These are phyloP conservation scores for Scelioninae gen. 1 DNA, from an alignment of 2,888 invertebrate genomes.

Conservation along the genomic window DNA sequence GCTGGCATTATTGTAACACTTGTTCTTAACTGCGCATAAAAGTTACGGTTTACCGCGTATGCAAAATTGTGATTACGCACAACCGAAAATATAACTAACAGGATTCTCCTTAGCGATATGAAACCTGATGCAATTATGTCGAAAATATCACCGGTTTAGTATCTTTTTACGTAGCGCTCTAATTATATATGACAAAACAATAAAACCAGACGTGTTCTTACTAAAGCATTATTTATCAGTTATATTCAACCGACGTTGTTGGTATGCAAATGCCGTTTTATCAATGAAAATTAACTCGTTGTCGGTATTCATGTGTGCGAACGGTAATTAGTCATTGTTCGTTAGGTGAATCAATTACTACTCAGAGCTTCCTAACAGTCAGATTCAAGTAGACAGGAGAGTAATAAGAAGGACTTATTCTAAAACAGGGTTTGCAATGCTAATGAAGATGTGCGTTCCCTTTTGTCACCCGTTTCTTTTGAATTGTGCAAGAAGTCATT, in stretches of 20 bases:
- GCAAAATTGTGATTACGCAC: conserved; percentile 1
- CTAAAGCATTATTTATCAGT: conserved; percentile 28
- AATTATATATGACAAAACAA: too few species aligned
- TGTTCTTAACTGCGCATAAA: conserved; percentile 20
- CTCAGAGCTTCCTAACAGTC: conserved; percentile 62
- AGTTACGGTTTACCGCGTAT: conserved; percentile 19
- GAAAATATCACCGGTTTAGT: too few species aligned
- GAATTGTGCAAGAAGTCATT: conserved; percentile 41
- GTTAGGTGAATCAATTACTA: conserved; percentile 67
- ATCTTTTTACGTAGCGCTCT: too few species aligned
- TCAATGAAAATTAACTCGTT: conserved; percentile 60
- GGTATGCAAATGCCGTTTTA: conserved; percentile 49
- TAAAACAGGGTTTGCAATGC: conserved; percentile 64
- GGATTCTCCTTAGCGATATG: too few species aligned
- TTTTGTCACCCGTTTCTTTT: conserved; percentile 48
- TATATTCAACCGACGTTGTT: conserved; percentile 7
- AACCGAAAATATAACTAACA: conserved; percentile 18
- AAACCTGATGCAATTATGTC: too few species aligned
- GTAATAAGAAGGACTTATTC: conserved; percentile 66
- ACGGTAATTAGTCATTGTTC: conserved; percentile 67
- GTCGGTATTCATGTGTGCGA: conserved; percentile 66
- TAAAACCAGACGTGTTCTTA: not conserved
- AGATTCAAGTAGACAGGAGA: conserved; percentile 53
- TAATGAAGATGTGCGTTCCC: conserved; percentile 50
- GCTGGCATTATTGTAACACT: not conserved